Percentiles rank a stretch among this genome's conserved stretches.
Evolutionary conservation across 2,797 vertebrate genomes (phyloP).

Genomic region (Pantherophis vulpinus): DNA sequence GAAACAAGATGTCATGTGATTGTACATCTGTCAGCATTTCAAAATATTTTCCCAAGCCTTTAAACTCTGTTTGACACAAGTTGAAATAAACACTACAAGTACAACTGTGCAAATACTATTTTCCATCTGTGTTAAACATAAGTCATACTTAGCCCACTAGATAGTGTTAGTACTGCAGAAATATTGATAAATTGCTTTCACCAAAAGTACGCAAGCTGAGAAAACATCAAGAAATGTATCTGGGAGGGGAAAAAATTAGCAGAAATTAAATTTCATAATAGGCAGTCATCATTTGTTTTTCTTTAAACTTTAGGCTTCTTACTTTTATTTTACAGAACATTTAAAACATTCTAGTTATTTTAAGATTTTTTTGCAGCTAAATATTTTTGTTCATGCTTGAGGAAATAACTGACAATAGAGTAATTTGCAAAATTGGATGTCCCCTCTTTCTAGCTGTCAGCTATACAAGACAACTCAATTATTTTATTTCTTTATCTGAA

Average conservation of each 20-base stretch:
- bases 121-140: slow-evolving; percentile 35
- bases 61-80: slow-evolving; percentile 28
- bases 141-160: neutral
- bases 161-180: neutral
- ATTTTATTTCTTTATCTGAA: neutral
- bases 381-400: neutral
- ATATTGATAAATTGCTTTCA: slow-evolving; percentile 4
- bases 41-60: neutral
- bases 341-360: slow-evolving; percentile 29
- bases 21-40: neutral
- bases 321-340: slow-evolving; percentile 44
- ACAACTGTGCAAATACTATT: slow-evolving; percentile 18
- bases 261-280: slow-evolving; percentile 41
- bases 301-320: slow-evolving; percentile 25
- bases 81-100: neutral
- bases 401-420: neutral
- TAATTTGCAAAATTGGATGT: slow-evolving; percentile 10
- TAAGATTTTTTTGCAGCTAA: slow-evolving; percentile 38
- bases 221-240: neutral
- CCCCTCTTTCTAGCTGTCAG: neutral
- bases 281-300: neutral
- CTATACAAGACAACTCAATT: neutral
- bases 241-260: neutral
- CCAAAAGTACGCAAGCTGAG: neutral
- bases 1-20: neutral